Percentiles rank a stretch among this genome's conserved stretches.
Conservation (phyloP, 1,140 invertebrate genomes). For the Steinernema khuongi region DNA sequence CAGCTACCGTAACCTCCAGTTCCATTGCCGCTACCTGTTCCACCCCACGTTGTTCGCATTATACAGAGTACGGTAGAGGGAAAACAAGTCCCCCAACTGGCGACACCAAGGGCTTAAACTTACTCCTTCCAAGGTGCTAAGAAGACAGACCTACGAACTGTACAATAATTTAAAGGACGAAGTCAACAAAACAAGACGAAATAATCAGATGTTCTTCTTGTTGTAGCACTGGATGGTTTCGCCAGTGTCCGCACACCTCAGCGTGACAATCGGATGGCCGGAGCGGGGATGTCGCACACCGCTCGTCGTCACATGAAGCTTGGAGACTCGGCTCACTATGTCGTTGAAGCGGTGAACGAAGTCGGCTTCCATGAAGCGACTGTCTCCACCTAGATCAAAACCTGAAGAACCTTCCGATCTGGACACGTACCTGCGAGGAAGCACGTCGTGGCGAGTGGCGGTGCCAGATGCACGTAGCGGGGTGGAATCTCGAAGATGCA, state of each 20-base stretch:
- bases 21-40: too few species aligned
- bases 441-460: neutral
- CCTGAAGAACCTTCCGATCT: neutral
- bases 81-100: too few species aligned
- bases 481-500: neutral
- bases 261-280: conserved; percentile 5
- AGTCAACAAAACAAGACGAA: too few species aligned
- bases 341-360: neutral
- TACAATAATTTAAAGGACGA: too few species aligned
- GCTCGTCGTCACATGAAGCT: neutral
- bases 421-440: neutral
- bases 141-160: too few species aligned
- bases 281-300: neutral
- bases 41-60: too few species aligned
- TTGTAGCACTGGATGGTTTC: neutral
- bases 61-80: too few species aligned
- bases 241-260: neutral
- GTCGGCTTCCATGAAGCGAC: neutral
- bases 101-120: too few species aligned
- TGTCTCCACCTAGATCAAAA: neutral
- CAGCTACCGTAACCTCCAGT: too few species aligned
- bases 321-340: neutral
- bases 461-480: neutral
- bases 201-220: conserved; percentile 3
- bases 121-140: too few species aligned